phyloP scores from a whole-genome alignment of 1,140 invertebrate species.

The Hesperophylax magnus region DNA sequence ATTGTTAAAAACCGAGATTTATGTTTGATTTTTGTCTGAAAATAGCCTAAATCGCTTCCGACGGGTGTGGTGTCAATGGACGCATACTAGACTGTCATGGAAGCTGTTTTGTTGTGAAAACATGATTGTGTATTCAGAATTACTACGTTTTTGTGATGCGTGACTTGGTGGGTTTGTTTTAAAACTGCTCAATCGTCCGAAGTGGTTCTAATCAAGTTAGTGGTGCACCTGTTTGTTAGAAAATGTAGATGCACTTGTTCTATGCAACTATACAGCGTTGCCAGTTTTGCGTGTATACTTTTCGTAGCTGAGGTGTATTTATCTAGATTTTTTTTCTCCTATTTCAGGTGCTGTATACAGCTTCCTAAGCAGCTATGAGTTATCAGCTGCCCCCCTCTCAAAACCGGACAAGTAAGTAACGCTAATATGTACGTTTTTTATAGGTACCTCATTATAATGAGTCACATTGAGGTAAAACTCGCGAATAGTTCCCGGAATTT shows the following conservation, averaged over 20 bases:
- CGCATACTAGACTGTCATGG: constrained; percentile 50
- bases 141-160: neutral
- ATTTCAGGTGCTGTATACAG: constrained; percentile 45
- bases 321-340: constrained; percentile 28
- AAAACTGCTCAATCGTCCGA: neutral
- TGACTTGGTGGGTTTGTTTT: neutral
- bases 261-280: constrained; percentile 42
- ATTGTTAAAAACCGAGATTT: neutral
- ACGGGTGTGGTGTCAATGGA: constrained; percentile 49
- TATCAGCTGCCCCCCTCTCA: constrained; percentile 84
- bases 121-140: constrained; percentile 18
- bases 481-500: constrained; percentile 25
- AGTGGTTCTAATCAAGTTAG: neutral
- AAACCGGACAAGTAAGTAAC: constrained; percentile 82
- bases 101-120: constrained; percentile 53
- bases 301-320: constrained; percentile 1
- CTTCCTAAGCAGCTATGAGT: constrained; percentile 74
- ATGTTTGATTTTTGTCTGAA: neutral
- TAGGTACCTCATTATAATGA: constrained; percentile 23
- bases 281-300: constrained; percentile 40
- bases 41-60: neutral
- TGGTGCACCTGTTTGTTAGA: constrained; percentile 34
- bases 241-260: constrained; percentile 26
- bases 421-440: constrained; percentile 14
- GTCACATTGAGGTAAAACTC: constrained; percentile 49